Conservation (phyloP, 2,888 invertebrate species). For the Ennomos erosarius region DNA sequence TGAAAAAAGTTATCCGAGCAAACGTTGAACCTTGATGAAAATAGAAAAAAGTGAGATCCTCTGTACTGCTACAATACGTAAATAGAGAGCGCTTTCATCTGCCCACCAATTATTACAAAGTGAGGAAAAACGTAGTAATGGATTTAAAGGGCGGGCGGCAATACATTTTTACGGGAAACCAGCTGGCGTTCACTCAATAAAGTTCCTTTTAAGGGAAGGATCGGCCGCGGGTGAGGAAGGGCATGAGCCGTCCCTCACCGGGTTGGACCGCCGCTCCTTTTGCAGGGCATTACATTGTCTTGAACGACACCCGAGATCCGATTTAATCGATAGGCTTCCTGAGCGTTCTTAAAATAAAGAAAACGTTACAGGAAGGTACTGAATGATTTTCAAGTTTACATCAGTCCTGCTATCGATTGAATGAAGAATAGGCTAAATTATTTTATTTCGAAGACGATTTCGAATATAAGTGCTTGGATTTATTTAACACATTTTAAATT, state of each 20-base stretch:
- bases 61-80: slow-evolving; percentile 27
- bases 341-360: slow-evolving; percentile 24
- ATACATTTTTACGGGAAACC: slow-evolving; percentile 63
- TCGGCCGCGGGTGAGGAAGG: slow-evolving; percentile 55
- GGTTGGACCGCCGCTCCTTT: slow-evolving; percentile 45
- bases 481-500: too few relatives aligned
- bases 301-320: slow-evolving; percentile 52
- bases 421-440: too few relatives aligned
- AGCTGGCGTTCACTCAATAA: slow-evolving; percentile 66
- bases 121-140: slow-evolving; percentile 49
- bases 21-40: slow-evolving; percentile 26
- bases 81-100: slow-evolving; percentile 36
- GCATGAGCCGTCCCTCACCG: slow-evolving; percentile 42
- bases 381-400: too few relatives aligned
- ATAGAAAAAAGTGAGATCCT: slow-evolving; percentile 22
- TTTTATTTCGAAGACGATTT: too few relatives aligned
- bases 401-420: too few relatives aligned
- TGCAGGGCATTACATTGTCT: slow-evolving; percentile 50
- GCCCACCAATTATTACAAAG: slow-evolving; percentile 44
- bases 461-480: too few relatives aligned
- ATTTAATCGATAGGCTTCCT: slow-evolving; percentile 56
- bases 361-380: slow-evolving; percentile 25
- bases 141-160: slow-evolving; percentile 54
- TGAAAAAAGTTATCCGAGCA: slow-evolving; percentile 2
- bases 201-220: slow-evolving; percentile 64